Evolutionary conservation across 2,888 invertebrate species (phyloP), one percentile per base, ranked within the genome.

Genomic region (Pterostichus niger): DNA sequence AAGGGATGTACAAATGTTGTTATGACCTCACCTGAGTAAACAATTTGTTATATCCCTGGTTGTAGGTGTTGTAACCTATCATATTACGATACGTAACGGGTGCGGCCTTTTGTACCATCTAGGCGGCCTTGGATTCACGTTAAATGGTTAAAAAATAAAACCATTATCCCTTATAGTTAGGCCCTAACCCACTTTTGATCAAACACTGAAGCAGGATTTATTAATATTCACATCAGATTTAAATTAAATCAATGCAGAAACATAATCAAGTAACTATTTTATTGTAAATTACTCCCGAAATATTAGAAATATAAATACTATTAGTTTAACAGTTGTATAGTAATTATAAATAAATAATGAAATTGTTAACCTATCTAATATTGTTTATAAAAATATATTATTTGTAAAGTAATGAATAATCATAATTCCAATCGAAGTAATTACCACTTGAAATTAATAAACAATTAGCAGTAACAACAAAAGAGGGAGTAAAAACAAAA

Each of bases 21-120:
- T 61, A 17, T 61, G 80, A 13, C 84, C 89, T 88, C 91, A 95
- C 95, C 95, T 95, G 95, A 84, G 95, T 95, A 88, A 95, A 95
- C 89, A 95, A 93, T 92, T 95, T 95, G 92, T 95, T 95, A 93
- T 95, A 95, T 89, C 95, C 95, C 89, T 94, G 93, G 86, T 90
- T 93, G 90, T 93, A 93, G 91, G 92, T 94, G 91, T 93, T 94
- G 92, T 95, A 95, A 88, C 94, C 94, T 92, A 95, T 95, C 93
- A 94, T 95, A 91, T 91, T 93, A 91, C 93, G 93, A 90, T 93
- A 93, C 93, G 91, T 91, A 89, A 88, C 87, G 86, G 89, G 90
- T 85, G 89, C 89, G 86, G 90, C 91, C 84, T 87, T 87, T 86
- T 88, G 88, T 87, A 88, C 88, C 88, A 87, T 88, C 85, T 86